Evolutionary conservation across 1,140 invertebrate genomes (phyloP).

Genomic region (Zaprionus nigranus): DNA sequence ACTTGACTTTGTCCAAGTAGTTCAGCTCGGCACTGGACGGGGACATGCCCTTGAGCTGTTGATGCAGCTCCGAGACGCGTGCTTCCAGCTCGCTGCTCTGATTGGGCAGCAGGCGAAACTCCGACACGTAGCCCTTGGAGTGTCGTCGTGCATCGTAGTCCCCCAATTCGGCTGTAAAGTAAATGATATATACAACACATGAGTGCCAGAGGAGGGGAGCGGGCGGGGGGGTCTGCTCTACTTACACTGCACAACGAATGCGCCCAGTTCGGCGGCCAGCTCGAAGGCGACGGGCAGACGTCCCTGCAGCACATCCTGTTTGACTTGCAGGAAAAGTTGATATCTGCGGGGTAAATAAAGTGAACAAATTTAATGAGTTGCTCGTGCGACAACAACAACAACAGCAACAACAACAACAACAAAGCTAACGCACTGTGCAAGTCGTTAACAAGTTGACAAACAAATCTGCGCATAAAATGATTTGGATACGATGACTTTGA

Average conservation of each 20-base stretch:
- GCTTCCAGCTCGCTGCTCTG: conserved; percentile 96
- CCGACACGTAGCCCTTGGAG: conserved; percentile 96
- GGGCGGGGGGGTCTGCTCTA: conserved; percentile 58
- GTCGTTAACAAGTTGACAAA: conserved; percentile 69
- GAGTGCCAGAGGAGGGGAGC: not conserved
- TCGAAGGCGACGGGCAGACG: conserved; percentile 94
- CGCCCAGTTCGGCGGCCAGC: conserved; percentile 95
- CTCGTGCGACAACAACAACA: conserved; percentile 27
- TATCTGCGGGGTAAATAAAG: conserved; percentile 88
- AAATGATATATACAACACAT: conserved; percentile 46
- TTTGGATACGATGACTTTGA: conserved; percentile 55
- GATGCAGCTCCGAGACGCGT: conserved; percentile 94
- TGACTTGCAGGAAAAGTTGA: conserved; percentile 97
- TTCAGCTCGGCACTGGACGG: conserved; percentile 91
- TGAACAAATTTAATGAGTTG: conserved; percentile 64
- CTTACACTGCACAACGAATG: conserved; percentile 98
- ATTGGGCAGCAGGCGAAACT: conserved; percentile 97
- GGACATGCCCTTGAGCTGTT: conserved; percentile 87
- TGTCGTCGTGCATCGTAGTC: conserved; percentile 97
- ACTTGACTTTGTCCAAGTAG: conserved; percentile 98
- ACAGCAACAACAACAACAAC: conserved; percentile 1
- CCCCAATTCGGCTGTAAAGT: conserved; percentile 95
- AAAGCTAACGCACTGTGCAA: conserved; percentile 8
- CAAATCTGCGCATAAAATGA: conserved; percentile 71
- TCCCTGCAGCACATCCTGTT: conserved; percentile 97